Evolutionary conservation across 2,797 vertebrate genomes (phyloP), one percentile per base, ranked within the genome.

Genomic region (Orientallactaga sibirica): DNA sequence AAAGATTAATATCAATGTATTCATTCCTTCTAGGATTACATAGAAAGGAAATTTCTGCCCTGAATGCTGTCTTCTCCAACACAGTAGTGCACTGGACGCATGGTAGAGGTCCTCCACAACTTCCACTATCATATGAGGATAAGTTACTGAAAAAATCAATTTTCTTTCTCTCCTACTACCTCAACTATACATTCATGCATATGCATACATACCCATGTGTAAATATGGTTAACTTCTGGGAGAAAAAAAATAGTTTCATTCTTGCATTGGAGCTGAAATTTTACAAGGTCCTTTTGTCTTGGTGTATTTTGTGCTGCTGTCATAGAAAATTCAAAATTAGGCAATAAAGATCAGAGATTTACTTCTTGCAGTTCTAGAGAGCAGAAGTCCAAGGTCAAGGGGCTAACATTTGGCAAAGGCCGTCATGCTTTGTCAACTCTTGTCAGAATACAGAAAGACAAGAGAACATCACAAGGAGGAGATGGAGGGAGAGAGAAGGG

Each of bases 131-230:
- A 52, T 58, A 37, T 24, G 14, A 15, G 79, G 22, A n/a, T 10
- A 24, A 5, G 33, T 74, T 83, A 71, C 75, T 29, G 62, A 71
- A 4, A 33, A 43, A 55, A 0, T 18, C 33, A 6, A 48, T 52
- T 76, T 5, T 10, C 41, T 6, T 9, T 29, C 91, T 16, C 4
- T 14, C 24, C 22, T n/a, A 25, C 11, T 76, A 7, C 18, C 8
- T 0, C 5, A 29, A 48, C 25, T 3, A 18, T 4, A 37, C 25
- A 24, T 25, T 22, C 25, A 9, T 61, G 16, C 1, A 24, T 4
- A 2, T 2, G 1, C 9, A 18, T 37, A 9, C 2, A 5, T 19
- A 41, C 4, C 19, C 18, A 64, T 2, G 61, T 3, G 71, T 55
- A n/a, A 3, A 11, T 27, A 24, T 43, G 15, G 15, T 76, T 2